Evolutionary conservation across 2,888 invertebrate species (phyloP).

Genomic region (Phragmatobia fuliginosa): DNA sequence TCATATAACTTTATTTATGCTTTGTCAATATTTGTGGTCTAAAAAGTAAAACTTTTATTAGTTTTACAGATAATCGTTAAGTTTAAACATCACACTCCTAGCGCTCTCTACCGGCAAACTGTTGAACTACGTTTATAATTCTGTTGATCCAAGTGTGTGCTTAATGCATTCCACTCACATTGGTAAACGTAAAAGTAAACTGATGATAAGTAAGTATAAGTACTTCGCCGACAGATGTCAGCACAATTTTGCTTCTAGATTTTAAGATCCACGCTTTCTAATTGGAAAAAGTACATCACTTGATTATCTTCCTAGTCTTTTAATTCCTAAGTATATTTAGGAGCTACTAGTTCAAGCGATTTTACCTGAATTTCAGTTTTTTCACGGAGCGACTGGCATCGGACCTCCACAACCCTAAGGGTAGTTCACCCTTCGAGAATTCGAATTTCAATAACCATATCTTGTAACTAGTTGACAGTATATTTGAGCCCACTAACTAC

Average conservation of each 20-base stretch:
- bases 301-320: no score
- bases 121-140: conserved; percentile 28
- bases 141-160: neutral
- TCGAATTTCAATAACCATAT: no score
- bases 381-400: no score
- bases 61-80: neutral
- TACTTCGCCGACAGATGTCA: conserved; percentile 6
- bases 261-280: neutral
- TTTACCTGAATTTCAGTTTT: no score
- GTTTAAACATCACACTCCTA: conserved; percentile 18
- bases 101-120: conserved; percentile 43
- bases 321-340: no score
- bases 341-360: no score
- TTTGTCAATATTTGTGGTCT: conserved; percentile 6
- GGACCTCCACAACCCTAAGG: no score
- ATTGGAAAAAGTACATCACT: no score
- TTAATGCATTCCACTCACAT: neutral
- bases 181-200: neutral
- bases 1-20: conserved; percentile 1
- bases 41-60: neutral
- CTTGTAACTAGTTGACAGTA: no score
- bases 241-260: conserved; percentile 3
- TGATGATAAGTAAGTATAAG: neutral
- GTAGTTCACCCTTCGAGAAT: no score
- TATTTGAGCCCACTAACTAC: no score